phyloP scores from a whole-genome alignment of 2,113 vertebrate genomes.

The Crotophaga sulcirostris region DNA sequence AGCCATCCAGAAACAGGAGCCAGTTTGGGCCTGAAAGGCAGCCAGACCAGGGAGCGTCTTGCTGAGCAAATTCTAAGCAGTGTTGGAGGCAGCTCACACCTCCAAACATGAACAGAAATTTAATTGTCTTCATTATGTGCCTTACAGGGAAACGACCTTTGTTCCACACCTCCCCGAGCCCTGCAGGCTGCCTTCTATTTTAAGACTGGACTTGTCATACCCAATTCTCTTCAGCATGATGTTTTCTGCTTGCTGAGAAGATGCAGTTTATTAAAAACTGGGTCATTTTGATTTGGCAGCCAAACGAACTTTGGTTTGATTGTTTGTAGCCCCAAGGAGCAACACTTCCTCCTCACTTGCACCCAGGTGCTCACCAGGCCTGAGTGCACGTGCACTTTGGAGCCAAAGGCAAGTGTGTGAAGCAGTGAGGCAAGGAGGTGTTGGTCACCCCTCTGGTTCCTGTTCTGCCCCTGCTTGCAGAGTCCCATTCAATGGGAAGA shows the following conservation, averaged over 20 bases:
- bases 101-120: neutral
- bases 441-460: neutral
- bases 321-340: neutral
- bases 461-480: neutral
- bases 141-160: conserved; percentile 20
- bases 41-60: neutral
- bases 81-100: neutral
- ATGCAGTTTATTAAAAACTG: conserved; percentile 33
- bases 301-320: neutral
- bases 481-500: neutral
- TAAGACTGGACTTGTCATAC: conserved; percentile 49
- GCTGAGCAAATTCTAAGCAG: neutral
- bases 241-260: conserved; percentile 15
- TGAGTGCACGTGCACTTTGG: fast-evolving
- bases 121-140: conserved; percentile 35
- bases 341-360: neutral
- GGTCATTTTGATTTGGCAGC: conserved; percentile 36
- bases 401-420: neutral
- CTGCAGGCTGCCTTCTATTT: conserved; percentile 59
- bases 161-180: conserved; percentile 41
- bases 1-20: neutral
- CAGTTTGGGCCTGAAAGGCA: neutral
- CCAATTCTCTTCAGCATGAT: conserved; percentile 14
- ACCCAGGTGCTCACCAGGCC: neutral
- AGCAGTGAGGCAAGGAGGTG: neutral